Conservation (phyloP, 2,113 vertebrate genomes). For the Perca fluviatilis region DNA sequence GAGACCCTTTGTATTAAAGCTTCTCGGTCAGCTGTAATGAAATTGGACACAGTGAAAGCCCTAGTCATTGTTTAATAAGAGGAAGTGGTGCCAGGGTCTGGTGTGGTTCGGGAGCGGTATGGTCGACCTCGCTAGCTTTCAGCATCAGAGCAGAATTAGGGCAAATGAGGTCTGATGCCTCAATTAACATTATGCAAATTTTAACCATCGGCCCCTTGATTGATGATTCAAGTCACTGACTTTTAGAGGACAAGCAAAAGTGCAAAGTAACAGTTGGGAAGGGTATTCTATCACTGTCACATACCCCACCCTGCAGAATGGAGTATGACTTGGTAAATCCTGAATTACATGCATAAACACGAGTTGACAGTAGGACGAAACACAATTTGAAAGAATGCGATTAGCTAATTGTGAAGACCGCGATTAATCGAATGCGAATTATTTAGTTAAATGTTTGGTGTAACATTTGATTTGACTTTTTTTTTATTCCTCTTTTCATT, state of each 20-base stretch:
- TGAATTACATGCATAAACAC: not conserved
- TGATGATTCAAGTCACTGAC: not conserved
- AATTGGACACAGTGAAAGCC: not conserved
- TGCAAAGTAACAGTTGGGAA: not conserved
- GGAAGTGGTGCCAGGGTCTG: not conserved
- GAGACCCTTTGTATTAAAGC: not conserved
- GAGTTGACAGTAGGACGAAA: not conserved
- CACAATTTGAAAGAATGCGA: too few species aligned
- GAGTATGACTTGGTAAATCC: too few species aligned
- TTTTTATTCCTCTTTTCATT: too few species aligned
- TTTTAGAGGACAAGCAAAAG: not conserved
- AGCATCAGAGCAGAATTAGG: not conserved
- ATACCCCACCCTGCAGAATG: not conserved
- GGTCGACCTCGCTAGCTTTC: not conserved
- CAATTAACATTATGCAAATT: not conserved
- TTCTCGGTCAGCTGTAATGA: not conserved
- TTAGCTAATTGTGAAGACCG: too few species aligned
- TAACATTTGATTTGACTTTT: too few species aligned
- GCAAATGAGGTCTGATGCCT: not conserved
- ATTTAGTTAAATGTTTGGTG: too few species aligned
- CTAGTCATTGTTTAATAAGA: not conserved
- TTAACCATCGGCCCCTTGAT: not conserved
- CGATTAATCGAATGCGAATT: too few species aligned
- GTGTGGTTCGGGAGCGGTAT: not conserved
- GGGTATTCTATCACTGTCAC: not conserved